Base-by-base conservation (phyloP, 1,140 invertebrate species). In the Aporrectodea caliginosa region DNA sequence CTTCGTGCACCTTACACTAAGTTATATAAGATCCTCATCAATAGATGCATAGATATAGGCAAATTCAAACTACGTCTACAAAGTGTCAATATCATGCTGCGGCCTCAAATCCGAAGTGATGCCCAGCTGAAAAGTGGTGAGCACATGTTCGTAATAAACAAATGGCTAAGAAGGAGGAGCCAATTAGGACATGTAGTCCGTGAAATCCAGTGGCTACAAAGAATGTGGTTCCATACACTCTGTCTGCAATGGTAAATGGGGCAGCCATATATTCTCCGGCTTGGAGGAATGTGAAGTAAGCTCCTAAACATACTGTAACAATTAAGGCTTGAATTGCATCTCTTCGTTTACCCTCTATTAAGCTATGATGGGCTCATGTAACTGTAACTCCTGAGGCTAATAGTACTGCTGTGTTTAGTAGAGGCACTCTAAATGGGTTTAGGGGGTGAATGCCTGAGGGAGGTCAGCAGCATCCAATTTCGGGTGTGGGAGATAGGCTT, bases 151-250 rank as follows among this genome's bases (percentile, higher is more conserved):
- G 91, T 73, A 90, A 76, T 82, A 91, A 88, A 85, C 88, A 90
- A 70, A 90, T 78, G 82, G 90, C 74, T 87, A 92, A 85, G 86
- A 93, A 93, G 74, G 89, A 88, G 75, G 91, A 90, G 83, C 92
- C 92, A 88, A 93, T 91, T 84, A 93, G 88, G 70, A 93, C 92
- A 90, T 93, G 92, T 30, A 93, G 6, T 69, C 92, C 92, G 87
- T 93, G 92, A 80, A 93, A 93, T 87, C 92, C 92, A 35, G 92
- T 93, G 77, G 90, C 89, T 88, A 93, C 88, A 90, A 91, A 93
- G 89, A 93, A 93, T 33, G 88, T 90, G 78, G 91, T 90, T 22
- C 92, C 91, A 88, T 91, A 93, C 85, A 90, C 85, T 83, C 90
- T 90, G 86, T 92, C 91, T 80, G 89, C 83, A 85, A 92, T 90